Evolutionary conservation across 1,140 invertebrate genomes (phyloP), one percentile per base, ranked within the genome.

Genomic region (Eumaeus atala): DNA sequence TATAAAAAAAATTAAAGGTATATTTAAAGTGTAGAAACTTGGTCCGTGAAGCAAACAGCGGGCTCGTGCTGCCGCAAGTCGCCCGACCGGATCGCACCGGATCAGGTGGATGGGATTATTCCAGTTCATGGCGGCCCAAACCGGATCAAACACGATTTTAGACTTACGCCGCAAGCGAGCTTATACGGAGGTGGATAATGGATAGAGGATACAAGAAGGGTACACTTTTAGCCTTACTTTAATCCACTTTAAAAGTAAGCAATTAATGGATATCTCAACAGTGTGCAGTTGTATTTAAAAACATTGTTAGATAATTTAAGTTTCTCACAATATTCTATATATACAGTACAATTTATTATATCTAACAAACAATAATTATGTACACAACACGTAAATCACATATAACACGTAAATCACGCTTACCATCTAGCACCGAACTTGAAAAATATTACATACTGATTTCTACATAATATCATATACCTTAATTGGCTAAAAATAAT

Each of bases 101-200:
- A 84, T 84, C 81, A 84, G 81, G 81, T 84, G 77, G 68, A 81
- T 69, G 69, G 77, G 78, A 82, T 82, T 84, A 82, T 80, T 83
- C 77, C 77, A 72, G 81, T 77, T 70, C 76, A 69, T 62, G 60
- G 77, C 81, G 73, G 75, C 58, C 67, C 62, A 60, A 77, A 76
- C 72, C 70, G 81, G 81, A 82, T 82, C 74, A 73, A 81, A 82
- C 81, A 84, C 78, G 81, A 74, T 84, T 84, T 80, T 71, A 74
- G 78, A 84, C 81, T 84, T 74, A 77, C 72, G 70, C 66, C 66
- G 72, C 69, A 74, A 75, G 72, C 62, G 59, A 61, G 72, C 61
- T 77, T 74, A 72, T 70, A 62, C 65, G 56, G 67, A 72, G 67
- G 69, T 71, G 62, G 73, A 72, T 72, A 77, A 75, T 70, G 70